These are phyloP conservation scores for Tragopan temminckii DNA, from an alignment of 2,797 vertebrate species.

Conservation along the genomic window DNA sequence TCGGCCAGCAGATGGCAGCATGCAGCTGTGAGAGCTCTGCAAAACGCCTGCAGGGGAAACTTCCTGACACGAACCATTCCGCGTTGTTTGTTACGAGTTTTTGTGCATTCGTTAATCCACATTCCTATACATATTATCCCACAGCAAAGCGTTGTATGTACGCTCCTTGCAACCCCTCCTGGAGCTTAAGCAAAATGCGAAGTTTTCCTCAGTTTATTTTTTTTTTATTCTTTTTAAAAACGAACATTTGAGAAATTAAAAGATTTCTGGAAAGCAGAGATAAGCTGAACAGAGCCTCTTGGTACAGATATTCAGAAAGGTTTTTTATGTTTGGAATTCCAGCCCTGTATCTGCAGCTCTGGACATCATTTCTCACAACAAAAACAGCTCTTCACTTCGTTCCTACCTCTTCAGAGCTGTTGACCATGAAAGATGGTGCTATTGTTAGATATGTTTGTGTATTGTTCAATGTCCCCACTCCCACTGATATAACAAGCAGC, in stretches of 20 bases:
- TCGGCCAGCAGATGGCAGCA: slow-evolving; percentile 82
- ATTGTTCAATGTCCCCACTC: neutral
- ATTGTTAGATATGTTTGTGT: too few species aligned
- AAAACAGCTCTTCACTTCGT: neutral
- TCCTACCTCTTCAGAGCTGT: neutral
- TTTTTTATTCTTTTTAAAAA: neutral
- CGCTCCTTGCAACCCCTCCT: neutral
- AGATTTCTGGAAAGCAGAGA: slow-evolving; percentile 35
- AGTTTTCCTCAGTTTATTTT: neutral
- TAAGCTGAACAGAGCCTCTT: neutral
- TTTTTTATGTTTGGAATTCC: neutral
- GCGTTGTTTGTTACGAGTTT: neutral
- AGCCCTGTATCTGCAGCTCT: neutral
- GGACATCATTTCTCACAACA: neutral
- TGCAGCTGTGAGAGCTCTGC: slow-evolving; percentile 26
- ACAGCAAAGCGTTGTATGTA: neutral
- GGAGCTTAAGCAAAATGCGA: neutral
- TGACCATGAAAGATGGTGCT: neutral
- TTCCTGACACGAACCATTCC: neutral
- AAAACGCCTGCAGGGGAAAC: neutral
- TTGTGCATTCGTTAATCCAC: neutral
- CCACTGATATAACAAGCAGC: neutral
- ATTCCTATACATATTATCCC: neutral
- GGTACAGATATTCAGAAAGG: neutral
- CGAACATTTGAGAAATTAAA: neutral